phyloP scores from a whole-genome alignment of 2,113 vertebrate species.

The Xenopus borealis region DNA sequence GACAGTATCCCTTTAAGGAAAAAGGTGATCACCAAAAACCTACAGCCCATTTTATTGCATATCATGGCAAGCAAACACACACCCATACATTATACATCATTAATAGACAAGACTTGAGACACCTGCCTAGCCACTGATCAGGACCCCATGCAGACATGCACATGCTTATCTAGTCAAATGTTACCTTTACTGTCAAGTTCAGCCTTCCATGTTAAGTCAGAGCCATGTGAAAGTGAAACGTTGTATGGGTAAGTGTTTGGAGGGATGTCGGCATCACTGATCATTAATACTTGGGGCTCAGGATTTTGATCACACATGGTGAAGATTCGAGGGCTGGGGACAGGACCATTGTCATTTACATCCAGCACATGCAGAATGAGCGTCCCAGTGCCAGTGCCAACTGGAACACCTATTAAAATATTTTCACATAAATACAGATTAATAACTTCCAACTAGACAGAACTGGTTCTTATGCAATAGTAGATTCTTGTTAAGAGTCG shows the following conservation, averaged over 20 bases:
- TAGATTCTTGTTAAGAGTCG: too few relatives aligned
- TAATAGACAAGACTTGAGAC: too few relatives aligned
- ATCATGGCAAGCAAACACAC: too few relatives aligned
- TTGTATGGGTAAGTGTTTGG: conserved; percentile 71
- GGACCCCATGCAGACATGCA: too few relatives aligned
- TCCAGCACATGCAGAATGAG: conserved; percentile 64
- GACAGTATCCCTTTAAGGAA: too few relatives aligned
- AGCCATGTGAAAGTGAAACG: conserved; percentile 60
- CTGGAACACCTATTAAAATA: conserved; percentile 55
- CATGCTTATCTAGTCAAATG: not conserved
- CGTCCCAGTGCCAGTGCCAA: conserved; percentile 67
- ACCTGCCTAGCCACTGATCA: too few relatives aligned
- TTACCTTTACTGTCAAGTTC: conserved; percentile 61
- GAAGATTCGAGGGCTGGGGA: conserved; percentile 57
- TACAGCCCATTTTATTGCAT: too few relatives aligned
- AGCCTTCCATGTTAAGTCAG: conserved; percentile 72
- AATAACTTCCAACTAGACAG: too few relatives aligned
- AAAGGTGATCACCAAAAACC: too few relatives aligned
- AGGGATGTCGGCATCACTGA: conserved; percentile 75
- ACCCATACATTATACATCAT: too few relatives aligned
- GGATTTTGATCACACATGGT: conserved; percentile 67
- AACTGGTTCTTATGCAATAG: too few relatives aligned
- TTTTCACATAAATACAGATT: too few relatives aligned
- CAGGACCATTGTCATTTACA: conserved; percentile 65
- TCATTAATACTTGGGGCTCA: conserved; percentile 60